phyloP scores from a whole-genome alignment of 2,888 invertebrate genomes.

The Brenthis hecate region DNA sequence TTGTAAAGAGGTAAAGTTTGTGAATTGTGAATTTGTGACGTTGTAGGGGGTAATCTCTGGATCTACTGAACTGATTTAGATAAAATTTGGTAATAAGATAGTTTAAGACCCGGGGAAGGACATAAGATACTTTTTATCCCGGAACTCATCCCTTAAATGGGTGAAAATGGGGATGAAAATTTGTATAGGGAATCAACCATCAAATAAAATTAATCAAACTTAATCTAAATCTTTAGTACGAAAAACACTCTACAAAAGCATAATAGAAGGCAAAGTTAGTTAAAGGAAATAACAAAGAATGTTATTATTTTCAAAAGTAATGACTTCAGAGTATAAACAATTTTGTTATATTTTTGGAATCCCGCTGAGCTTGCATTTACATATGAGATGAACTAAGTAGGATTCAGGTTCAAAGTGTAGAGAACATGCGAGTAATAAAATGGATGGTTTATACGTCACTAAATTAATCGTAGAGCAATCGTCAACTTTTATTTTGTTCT shows the following conservation, averaged over 20 bases:
- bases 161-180: no score
- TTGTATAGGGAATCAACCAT: no score
- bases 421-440: neutral
- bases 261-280: conserved; percentile 4
- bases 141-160: no score
- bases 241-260: neutral
- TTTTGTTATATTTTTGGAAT: conserved; percentile 21
- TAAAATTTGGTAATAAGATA: no score
- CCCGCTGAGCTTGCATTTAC: conserved; percentile 33
- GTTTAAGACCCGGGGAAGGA: no score
- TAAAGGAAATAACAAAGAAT: conserved; percentile 3
- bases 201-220: no score
- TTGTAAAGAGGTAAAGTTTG: no score
- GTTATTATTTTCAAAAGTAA: conserved; percentile 12
- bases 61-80: no score
- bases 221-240: no score
- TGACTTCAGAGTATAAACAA: conserved; percentile 26
- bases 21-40: no score
- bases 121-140: no score
- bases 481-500: neutral
- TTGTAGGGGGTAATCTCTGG: no score
- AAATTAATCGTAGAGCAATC: conserved; percentile 6
- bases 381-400: conserved; percentile 28
- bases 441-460: conserved; percentile 13
- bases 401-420: conserved; percentile 14